Evolutionary conservation across 2,113 vertebrate species (phyloP).

Genomic region (Otis tarda): DNA sequence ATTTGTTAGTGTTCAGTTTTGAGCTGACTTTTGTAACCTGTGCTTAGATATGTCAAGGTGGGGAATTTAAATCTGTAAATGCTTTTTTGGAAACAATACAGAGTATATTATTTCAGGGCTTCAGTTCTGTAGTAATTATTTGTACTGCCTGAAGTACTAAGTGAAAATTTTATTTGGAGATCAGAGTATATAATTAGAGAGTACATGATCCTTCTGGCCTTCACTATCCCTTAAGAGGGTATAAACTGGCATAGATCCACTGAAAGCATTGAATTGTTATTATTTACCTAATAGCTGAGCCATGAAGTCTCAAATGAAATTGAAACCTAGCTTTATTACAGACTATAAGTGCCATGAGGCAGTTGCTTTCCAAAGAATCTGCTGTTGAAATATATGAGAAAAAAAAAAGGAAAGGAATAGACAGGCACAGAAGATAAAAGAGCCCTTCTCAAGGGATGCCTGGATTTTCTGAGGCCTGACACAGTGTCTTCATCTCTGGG

Average conservation of each 20-base stretch:
- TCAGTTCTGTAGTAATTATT: neutral
- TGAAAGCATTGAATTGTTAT: neutral
- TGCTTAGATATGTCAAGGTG: neutral
- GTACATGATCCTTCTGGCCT: neutral
- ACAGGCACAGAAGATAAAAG: neutral
- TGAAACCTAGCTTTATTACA: neutral
- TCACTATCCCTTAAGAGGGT: neutral
- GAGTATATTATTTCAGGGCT: neutral
- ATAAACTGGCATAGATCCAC: neutral
- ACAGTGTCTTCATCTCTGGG: neutral
- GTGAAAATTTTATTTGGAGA: neutral
- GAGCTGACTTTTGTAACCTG: neutral
- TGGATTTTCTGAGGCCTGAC: neutral
- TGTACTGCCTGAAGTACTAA: neutral
- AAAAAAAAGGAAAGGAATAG: neutral
- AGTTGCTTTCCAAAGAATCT: neutral
- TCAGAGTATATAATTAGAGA: neutral
- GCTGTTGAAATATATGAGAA: neutral
- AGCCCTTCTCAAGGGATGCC: neutral
- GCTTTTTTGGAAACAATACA: neutral
- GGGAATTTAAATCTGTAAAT: neutral
- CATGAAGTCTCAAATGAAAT: neutral
- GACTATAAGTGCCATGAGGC: neutral
- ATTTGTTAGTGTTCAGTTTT: neutral
- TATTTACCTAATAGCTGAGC: constrained; percentile 17